Evolutionary conservation across 2,888 invertebrate species (phyloP).

Genomic region (Athalia rosae): DNA sequence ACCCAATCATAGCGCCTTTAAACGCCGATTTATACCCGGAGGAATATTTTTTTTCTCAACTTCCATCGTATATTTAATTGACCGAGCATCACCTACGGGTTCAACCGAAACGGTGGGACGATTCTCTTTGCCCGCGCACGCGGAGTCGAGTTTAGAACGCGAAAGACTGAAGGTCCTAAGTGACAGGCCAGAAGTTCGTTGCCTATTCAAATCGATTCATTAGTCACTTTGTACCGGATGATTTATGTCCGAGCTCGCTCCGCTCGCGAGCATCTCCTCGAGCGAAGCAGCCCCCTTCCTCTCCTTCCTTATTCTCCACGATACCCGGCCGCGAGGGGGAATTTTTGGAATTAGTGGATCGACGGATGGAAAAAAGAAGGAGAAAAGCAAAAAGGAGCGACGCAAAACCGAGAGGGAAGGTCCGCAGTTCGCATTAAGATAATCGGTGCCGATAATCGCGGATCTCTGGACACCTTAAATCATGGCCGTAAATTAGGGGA

Average conservation of each 20-base stretch:
- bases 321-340: not conserved
- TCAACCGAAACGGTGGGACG: not conserved
- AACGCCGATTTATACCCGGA: not conserved
- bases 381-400: not conserved
- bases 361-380: not conserved
- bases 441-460: constrained; percentile 1
- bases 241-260: constrained; percentile 18
- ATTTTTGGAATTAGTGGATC: not conserved
- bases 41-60: constrained; percentile 10
- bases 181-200: constrained; percentile 31
- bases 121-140: not conserved
- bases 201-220: constrained; percentile 43
- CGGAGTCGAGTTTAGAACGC: not conserved
- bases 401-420: not conserved
- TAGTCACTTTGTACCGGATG: constrained; percentile 39
- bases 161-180: constrained; percentile 31
- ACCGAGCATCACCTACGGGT: not conserved
- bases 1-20: constrained; percentile 24
- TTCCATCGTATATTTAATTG: constrained; percentile 27
- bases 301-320: not conserved
- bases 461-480: not conserved
- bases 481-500: constrained; percentile 7
- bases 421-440: constrained; percentile 1
- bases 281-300: not conserved
- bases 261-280: not conserved